These are phyloP conservation scores for Eurois occulta DNA, from an alignment of 2,888 invertebrate species.

Conservation along the genomic window DNA sequence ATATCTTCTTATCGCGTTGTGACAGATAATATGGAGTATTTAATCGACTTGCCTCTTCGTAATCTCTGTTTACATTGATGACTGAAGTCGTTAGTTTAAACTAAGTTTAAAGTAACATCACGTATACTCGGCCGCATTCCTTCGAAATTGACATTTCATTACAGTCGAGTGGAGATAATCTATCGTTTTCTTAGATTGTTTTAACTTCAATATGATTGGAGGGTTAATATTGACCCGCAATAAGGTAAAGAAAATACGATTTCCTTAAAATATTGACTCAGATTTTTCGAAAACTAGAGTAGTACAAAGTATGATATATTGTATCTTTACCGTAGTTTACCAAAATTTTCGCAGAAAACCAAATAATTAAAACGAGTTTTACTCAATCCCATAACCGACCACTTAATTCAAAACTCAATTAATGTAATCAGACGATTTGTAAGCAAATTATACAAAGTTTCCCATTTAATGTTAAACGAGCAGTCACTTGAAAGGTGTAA, in stretches of 20 bases:
- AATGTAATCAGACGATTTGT: constrained; percentile 57
- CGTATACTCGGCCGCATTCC: constrained; percentile 51
- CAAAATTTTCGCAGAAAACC: not conserved
- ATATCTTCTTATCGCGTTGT: constrained; percentile 56
- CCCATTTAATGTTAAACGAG: constrained; percentile 58
- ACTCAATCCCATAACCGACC: constrained; percentile 12
- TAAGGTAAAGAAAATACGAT: not conserved
- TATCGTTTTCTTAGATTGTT: constrained; percentile 20
- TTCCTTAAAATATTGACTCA: not conserved
- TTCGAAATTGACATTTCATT: constrained; percentile 40
- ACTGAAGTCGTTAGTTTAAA: constrained; percentile 50
- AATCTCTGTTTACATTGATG: constrained; percentile 65
- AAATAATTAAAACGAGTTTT: constrained; percentile 12
- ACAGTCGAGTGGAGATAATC: constrained; percentile 15
- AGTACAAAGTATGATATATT: not conserved
- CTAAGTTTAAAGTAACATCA: constrained; percentile 43
- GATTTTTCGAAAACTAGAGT: not conserved
- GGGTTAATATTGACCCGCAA: not conserved
- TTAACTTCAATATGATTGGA: not conserved
- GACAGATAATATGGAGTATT: constrained; percentile 57
- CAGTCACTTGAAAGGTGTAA: constrained; percentile 64
- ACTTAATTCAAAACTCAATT: constrained; percentile 43
- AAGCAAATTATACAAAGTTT: constrained; percentile 54
- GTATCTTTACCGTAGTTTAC: not conserved
- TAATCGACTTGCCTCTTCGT: constrained; percentile 55